These are phyloP conservation scores for Lacerta viridis DNA, from an alignment of 2,797 vertebrate genomes.

Conservation along the genomic window DNA sequence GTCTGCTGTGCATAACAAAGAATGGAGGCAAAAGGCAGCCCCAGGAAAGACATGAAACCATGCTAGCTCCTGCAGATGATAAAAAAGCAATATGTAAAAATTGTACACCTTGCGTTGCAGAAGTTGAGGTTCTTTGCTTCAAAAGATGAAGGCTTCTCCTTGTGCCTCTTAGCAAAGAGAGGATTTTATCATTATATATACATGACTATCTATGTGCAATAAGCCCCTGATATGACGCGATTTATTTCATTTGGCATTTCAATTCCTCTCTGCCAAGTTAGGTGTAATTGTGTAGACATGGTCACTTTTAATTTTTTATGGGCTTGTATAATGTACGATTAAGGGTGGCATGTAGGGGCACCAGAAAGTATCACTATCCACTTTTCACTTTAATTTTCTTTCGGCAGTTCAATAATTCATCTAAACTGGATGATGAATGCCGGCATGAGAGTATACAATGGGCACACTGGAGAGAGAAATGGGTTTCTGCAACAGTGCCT, in stretches of 20 bases:
- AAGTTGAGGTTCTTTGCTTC: background rate
- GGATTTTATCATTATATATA: background rate
- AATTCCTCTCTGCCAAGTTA: slow-evolving; percentile 67
- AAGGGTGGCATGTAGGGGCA: slow-evolving; percentile 58
- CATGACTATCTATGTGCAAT: slow-evolving; percentile 61
- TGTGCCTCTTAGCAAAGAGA: slow-evolving; percentile 12
- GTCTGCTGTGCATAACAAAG: slow-evolving; percentile 4
- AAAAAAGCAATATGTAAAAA: slow-evolving; percentile 26
- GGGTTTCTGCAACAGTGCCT: slow-evolving; percentile 30
- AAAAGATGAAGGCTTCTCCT: background rate
- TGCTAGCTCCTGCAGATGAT: slow-evolving; percentile 26
- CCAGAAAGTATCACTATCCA: slow-evolving; percentile 62
- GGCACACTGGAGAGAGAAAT: background rate
- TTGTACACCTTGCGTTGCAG: background rate
- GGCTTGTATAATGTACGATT: slow-evolving; percentile 59
- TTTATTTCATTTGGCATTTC: slow-evolving; percentile 58
- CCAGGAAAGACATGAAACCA: slow-evolving; percentile 3
- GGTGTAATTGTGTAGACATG: slow-evolving; percentile 67
- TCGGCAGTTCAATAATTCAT: slow-evolving; percentile 56
- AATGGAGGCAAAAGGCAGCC: slow-evolving; percentile 16
- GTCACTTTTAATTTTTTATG: slow-evolving; percentile 78
- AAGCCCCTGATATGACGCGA: slow-evolving; percentile 57
- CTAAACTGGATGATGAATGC: slow-evolving; percentile 52
- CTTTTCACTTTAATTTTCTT: slow-evolving; percentile 59
- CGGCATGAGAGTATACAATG: background rate